Evolutionary conservation across 2,113 vertebrate species (phyloP), one percentile per base, ranked within the genome.

Genomic region (Ornithorhynchus anatinus): DNA sequence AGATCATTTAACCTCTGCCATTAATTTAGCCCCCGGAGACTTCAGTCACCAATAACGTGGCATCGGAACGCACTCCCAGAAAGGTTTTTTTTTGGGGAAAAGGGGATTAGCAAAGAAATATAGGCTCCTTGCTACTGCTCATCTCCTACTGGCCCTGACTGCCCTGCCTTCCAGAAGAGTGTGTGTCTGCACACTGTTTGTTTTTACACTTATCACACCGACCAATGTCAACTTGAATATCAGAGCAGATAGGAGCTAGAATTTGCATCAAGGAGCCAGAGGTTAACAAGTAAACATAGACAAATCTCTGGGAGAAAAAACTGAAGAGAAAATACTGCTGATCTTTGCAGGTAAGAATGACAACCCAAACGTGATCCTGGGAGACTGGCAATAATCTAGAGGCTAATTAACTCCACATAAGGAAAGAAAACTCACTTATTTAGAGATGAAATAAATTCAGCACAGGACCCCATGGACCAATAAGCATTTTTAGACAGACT

Each of bases 1-100:
- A 79, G 75, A 79, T 48, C 67, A 79, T 79, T 85, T 89, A 89
- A 90, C 86, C 87, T 87, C 79, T 63, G 53, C 54, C 50, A 53
- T 68, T 83, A 70, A 51, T 75, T 75, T 78, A 87, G 81, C 79
- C 40, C 39, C 79, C 37, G 9, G 75, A 66, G 60, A 31, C 58
- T 16, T 72, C 69, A 70, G 23, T 22, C 43, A 6, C 43, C 35
- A 42, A 50, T 36, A 39, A 42, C 63, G 57, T 32, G 22, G 52
- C 52, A 47, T 52, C 50, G 60, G 31, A 53, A 44, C 4, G 8
- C 3, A 25, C n/a, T n/a, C n/a, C n/a, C n/a, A 47, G 35, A 36
- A 59, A 76, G 72, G 32, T 38, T 68, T 75, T 38, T 68, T 75
- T 82, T 79, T 66, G 82, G 72, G 79, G 62, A 87, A 89, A 86